phyloP scores from a whole-genome alignment of 1,140 invertebrate species.

The Drosophila lacertosa region DNA sequence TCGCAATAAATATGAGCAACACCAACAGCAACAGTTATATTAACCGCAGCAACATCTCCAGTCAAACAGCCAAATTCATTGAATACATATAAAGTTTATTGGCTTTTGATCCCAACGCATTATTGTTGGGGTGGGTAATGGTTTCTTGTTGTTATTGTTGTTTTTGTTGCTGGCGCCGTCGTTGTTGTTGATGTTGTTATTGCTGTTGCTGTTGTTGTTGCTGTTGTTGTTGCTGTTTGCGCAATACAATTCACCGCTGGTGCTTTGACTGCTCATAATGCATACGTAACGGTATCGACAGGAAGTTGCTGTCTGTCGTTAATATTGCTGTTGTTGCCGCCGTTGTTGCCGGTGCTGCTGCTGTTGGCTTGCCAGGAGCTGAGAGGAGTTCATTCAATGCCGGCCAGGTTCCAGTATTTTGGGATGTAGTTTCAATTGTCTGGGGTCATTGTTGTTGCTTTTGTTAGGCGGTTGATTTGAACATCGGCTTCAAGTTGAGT shows the following conservation, averaged over 20 bases:
- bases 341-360: slow-evolving; percentile 11
- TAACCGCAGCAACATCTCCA: slow-evolving; percentile 24
- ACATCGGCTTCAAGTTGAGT: too few relatives aligned
- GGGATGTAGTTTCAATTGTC: slow-evolving; percentile 11
- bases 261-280: slow-evolving; percentile 57
- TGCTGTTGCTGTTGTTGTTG: slow-evolving; percentile 23
- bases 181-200: slow-evolving; percentile 9
- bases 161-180: slow-evolving; percentile 4
- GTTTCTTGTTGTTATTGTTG: slow-evolving; percentile 47
- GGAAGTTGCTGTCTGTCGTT: slow-evolving; percentile 50
- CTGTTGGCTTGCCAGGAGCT: slow-evolving; percentile 27
- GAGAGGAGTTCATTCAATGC: slow-evolving; percentile 63
- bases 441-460: slow-evolving; percentile 57
- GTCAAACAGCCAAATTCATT: slow-evolving; percentile 54
- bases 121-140: slow-evolving; percentile 83
- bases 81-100: slow-evolving; percentile 70
- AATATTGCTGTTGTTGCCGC: slow-evolving; percentile 18
- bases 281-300: slow-evolving; percentile 77
- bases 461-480: neutral
- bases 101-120: slow-evolving; percentile 81
- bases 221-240: slow-evolving; percentile 42
- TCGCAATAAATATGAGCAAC: slow-evolving; percentile 41
- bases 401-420: slow-evolving; percentile 49
- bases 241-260: slow-evolving; percentile 39
- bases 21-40: slow-evolving; percentile 27